Percentiles rank a stretch among this genome's conserved stretches.
These are phyloP conservation scores for Pseudorasbora parva DNA, from an alignment of 2,113 vertebrate genomes.

Conservation along the genomic window DNA sequence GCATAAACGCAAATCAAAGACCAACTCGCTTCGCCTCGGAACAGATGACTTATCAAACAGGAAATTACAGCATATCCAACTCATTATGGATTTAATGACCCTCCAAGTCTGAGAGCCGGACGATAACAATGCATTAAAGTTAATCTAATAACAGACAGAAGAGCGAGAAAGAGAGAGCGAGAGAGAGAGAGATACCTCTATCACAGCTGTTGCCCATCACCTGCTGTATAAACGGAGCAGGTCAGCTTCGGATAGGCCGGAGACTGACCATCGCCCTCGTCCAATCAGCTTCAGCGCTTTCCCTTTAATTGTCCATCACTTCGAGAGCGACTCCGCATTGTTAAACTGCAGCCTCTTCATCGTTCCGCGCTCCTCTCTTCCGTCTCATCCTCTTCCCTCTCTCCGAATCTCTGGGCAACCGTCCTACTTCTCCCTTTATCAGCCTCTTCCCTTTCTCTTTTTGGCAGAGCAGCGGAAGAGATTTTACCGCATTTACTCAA, in stretches of 20 bases:
- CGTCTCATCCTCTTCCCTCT: slow-evolving; percentile 44
- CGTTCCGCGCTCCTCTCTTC: slow-evolving; percentile 56
- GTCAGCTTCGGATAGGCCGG: slow-evolving; percentile 68
- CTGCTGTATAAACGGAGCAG: slow-evolving; percentile 68
- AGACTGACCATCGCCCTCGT: slow-evolving; percentile 59
- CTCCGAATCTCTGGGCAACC: slow-evolving; percentile 55
- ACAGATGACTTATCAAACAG: neutral
- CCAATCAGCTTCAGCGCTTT: slow-evolving; percentile 64
- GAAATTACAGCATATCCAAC: slow-evolving; percentile 1
- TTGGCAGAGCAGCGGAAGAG: slow-evolving; percentile 50
- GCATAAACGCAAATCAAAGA: neutral
- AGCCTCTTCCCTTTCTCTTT: slow-evolving; percentile 36
- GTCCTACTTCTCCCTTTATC: slow-evolving; percentile 59
- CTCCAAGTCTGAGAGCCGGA: neutral
- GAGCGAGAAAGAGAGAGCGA: slow-evolving; percentile 26
- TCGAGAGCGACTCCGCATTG: slow-evolving; percentile 45
- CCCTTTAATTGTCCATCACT: slow-evolving; percentile 56
- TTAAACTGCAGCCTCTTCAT: slow-evolving; percentile 43
- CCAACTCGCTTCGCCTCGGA: neutral
- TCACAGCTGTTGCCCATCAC: slow-evolving; percentile 97
- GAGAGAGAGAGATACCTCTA: slow-evolving; percentile 83
- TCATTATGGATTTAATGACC: slow-evolving; percentile 22
- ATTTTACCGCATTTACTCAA: slow-evolving; percentile 87
- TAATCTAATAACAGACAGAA: neutral
- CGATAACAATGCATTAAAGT: slow-evolving; percentile 8